phyloP scores from a whole-genome alignment of 2,888 invertebrate species.

The Hanleya hanleyi region DNA sequence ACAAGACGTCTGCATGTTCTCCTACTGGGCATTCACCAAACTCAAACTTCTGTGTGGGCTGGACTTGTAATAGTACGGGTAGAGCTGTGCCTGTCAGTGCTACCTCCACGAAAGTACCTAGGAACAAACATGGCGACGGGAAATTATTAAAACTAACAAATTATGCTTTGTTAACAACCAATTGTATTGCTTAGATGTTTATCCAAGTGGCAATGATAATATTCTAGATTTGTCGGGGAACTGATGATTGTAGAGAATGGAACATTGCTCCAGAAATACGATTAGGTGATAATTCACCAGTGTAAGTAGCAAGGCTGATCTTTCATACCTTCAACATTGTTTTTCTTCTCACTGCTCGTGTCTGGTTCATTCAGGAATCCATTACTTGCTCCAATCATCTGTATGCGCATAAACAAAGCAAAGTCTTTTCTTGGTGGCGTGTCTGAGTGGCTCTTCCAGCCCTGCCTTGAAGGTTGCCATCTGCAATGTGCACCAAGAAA shows the following conservation, averaged over 20 bases:
- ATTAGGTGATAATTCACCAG: not conserved
- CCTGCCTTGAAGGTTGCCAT: conserved; percentile 67
- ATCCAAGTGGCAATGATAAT: too few species aligned
- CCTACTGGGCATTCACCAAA: conserved; percentile 70
- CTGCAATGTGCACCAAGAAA: too few species aligned
- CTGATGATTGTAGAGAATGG: too few species aligned
- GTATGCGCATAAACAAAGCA: conserved; percentile 70
- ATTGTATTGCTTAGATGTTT: too few species aligned
- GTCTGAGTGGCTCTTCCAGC: conserved; percentile 64
- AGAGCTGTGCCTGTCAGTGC: conserved; percentile 73
- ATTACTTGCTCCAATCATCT: conserved; percentile 68
- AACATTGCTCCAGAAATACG: too few species aligned
- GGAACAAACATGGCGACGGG: too few species aligned
- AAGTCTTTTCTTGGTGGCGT: conserved; percentile 71
- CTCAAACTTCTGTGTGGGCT: conserved; percentile 63
- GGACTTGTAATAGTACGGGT: conserved; percentile 67
- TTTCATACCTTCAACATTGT: conserved; percentile 26
- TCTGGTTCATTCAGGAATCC: conserved; percentile 39
- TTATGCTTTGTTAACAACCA: too few species aligned
- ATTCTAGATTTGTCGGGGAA: too few species aligned
- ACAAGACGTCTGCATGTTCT: conserved; percentile 65
- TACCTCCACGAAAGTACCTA: conserved; percentile 63
- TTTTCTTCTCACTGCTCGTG: conserved; percentile 6
- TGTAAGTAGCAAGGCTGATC: not conserved
- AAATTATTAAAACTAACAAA: too few species aligned